phyloP scores from a whole-genome alignment of 2,797 vertebrate species.

The Luscinia luscinia region DNA sequence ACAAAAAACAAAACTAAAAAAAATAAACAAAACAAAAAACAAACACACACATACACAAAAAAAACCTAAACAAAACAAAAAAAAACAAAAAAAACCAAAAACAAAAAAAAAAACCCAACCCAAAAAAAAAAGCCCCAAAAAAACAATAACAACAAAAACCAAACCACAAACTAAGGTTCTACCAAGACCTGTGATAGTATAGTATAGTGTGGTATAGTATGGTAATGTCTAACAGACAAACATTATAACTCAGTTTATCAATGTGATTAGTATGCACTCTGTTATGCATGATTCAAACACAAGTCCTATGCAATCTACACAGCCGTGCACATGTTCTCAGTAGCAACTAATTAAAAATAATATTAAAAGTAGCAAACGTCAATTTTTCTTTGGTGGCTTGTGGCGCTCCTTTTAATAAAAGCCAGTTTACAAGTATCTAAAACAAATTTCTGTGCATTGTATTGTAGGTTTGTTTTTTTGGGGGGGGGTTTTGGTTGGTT shows the following conservation, averaged over 20 bases:
- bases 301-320: neutral
- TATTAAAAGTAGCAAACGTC: neutral
- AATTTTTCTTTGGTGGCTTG: neutral
- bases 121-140: neutral
- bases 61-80: neutral
- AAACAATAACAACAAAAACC: neutral
- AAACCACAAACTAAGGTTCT: neutral
- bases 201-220: neutral
- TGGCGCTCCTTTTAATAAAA: neutral
- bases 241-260: neutral
- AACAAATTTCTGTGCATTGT: neutral
- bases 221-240: neutral
- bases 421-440: neutral
- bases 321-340: neutral
- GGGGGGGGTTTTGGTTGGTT: too few species aligned
- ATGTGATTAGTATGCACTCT: neutral
- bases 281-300: neutral
- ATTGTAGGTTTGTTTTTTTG: neutral
- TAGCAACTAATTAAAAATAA: neutral
- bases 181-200: neutral
- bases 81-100: neutral
- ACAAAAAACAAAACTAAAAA: neutral
- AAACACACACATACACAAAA: neutral
- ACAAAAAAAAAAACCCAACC: too few species aligned
- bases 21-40: neutral